Percentiles rank a stretch among this genome's conserved stretches.
Evolutionary conservation across 2,113 vertebrate species (phyloP).

Genomic region (Eolophus roseicapilla): DNA sequence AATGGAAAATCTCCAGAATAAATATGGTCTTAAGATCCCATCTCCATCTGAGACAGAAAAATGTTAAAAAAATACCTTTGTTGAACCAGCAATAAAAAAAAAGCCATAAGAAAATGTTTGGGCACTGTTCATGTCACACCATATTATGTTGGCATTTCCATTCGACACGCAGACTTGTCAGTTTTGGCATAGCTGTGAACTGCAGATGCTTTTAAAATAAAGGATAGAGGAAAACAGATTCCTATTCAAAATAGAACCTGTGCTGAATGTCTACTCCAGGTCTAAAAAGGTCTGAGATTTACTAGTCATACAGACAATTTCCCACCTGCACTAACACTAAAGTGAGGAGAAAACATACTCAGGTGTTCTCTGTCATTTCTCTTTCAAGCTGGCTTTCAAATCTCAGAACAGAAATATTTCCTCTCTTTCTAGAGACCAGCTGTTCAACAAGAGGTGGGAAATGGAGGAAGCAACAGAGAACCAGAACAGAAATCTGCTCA

Average conservation of each 20-base stretch:
- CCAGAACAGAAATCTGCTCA: conserved; percentile 10
- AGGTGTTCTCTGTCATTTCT: neutral
- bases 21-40: neutral
- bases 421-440: conserved; percentile 23
- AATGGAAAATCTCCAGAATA: neutral
- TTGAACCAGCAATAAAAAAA: neutral
- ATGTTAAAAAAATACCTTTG: neutral
- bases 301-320: neutral
- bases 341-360: neutral
- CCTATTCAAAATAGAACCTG: neutral
- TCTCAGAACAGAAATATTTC: neutral
- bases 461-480: neutral
- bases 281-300: neutral
- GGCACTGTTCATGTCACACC: neutral
- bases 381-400: conserved; percentile 23
- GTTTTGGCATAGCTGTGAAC: neutral
- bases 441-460: conserved; percentile 32
- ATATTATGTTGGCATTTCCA: conserved; percentile 17
- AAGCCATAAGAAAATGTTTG: neutral
- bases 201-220: conserved; percentile 35
- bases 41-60: neutral
- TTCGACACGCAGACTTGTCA: neutral
- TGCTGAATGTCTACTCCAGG: neutral
- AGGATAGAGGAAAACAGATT: neutral
- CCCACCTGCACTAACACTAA: neutral